Evolutionary conservation across 2,888 invertebrate genomes (phyloP).

Genomic region (Tetropium fuscum): DNA sequence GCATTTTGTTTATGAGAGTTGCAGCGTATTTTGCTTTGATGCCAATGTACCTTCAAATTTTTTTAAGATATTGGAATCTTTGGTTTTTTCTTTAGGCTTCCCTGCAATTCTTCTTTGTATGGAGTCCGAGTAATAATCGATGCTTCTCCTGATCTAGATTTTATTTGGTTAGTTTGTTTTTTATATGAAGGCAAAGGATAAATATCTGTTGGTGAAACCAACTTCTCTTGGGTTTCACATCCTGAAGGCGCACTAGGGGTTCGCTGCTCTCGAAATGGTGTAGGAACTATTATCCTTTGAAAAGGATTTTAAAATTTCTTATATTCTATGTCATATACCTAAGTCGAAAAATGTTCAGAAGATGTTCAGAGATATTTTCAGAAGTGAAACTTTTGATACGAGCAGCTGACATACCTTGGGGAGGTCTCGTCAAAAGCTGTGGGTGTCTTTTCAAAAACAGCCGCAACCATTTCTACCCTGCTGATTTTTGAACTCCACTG

Average conservation of each 20-base stretch:
- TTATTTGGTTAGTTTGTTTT: not conserved
- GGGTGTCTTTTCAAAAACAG: slow-evolving; percentile 17
- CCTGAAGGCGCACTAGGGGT: not conserved
- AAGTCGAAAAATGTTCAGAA: too few relatives aligned
- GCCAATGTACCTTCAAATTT: too few relatives aligned
- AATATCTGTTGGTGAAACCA: not conserved
- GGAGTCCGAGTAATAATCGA: not conserved
- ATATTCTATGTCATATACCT: slow-evolving; percentile 10
- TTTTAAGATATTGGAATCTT: too few relatives aligned
- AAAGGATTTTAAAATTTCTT: slow-evolving; percentile 8
- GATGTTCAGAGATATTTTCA: slow-evolving; percentile 7
- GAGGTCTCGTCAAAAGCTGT: slow-evolving; percentile 17
- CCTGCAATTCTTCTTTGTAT: not conserved
- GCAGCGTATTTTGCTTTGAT: too few relatives aligned
- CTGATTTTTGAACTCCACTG: not conserved
- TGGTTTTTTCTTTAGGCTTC: not conserved
- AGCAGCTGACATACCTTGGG: slow-evolving; percentile 18
- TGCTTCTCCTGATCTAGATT: not conserved
- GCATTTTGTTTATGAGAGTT: too few relatives aligned
- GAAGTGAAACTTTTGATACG: slow-evolving; percentile 8
- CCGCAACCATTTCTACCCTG: slow-evolving; percentile 3
- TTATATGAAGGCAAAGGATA: too few relatives aligned
- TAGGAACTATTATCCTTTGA: slow-evolving; percentile 1
- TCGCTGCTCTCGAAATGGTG: not conserved
- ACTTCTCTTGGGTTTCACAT: not conserved